Percentiles rank a stretch among this genome's conserved stretches.
Conservation (phyloP, 2,797 vertebrate species). For the Cynodonichthys magdalenae region DNA sequence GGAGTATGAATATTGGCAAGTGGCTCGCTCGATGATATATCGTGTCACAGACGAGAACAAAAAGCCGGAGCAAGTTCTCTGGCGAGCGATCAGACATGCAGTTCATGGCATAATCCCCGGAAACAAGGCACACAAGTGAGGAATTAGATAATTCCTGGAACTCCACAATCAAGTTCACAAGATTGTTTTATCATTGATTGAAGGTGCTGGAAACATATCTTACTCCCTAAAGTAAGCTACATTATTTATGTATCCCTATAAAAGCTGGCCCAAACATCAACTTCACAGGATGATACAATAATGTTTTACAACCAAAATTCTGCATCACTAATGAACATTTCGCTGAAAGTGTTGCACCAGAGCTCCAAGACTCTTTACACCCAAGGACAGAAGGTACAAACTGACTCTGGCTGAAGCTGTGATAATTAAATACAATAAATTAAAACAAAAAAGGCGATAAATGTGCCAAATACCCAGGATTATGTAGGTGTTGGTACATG, state of each 20-base stretch:
- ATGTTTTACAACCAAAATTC: neutral
- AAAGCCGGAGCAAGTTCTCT: conserved; percentile 14
- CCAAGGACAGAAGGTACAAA: neutral
- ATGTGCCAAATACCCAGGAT: neutral
- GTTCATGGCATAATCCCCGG: conserved; percentile 1
- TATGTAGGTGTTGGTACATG: neutral
- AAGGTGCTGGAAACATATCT: no score
- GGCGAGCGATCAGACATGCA: conserved; percentile 23
- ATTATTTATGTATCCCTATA: neutral
- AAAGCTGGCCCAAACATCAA: conserved; percentile 13
- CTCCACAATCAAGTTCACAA: no score
- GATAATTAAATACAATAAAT: neutral
- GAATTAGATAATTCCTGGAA: no score
- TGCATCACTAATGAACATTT: neutral
- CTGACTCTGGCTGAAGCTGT: neutral
- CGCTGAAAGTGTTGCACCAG: neutral
- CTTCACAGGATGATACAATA: neutral
- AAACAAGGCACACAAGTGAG: conserved; percentile 42
- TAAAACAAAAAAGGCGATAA: neutral
- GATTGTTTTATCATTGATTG: no score
- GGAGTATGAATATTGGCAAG: conserved; percentile 46
- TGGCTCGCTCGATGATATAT: conserved; percentile 31
- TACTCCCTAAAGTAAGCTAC: no score
- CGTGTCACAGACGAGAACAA: conserved; percentile 33
- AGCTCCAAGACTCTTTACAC: neutral